phyloP scores from a whole-genome alignment of 2,888 invertebrate genomes.

The Pteria penguin region DNA sequence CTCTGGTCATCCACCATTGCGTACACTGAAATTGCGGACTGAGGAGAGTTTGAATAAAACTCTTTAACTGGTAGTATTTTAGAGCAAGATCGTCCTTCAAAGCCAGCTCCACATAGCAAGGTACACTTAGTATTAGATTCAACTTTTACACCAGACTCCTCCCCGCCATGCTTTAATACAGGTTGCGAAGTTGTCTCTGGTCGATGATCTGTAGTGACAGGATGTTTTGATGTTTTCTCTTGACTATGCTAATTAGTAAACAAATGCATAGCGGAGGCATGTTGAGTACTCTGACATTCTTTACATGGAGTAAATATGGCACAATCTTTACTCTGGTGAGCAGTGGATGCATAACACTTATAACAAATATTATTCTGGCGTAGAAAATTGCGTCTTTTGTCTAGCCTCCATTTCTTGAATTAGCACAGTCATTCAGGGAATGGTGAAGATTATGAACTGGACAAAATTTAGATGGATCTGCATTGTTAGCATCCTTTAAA shows the following conservation, averaged over 20 bases:
- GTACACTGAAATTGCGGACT: background rate
- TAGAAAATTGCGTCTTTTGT: background rate
- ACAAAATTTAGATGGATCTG: background rate
- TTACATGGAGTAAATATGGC: background rate
- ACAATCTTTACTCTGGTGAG: background rate
- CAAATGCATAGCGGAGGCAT: constrained; percentile 10
- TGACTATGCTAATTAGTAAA: background rate
- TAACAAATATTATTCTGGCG: background rate
- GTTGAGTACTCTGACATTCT: background rate
- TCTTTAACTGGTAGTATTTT: constrained; percentile 42
- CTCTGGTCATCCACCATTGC: constrained; percentile 2
- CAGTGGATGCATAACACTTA: background rate
- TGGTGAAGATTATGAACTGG: background rate
- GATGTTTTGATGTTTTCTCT: background rate
- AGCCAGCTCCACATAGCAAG: constrained; percentile 4
- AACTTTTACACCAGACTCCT: background rate
- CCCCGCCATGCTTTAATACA: background rate
- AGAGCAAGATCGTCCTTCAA: constrained; percentile 41
- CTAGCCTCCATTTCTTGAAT: background rate
- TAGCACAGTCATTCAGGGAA: background rate
- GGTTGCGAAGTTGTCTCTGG: background rate
- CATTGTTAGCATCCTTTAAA: background rate
- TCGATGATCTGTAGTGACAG: no score
- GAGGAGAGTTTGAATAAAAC: constrained; percentile 3
- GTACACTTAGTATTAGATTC: constrained; percentile 16